Percentiles rank a stretch among this genome's conserved stretches.
phyloP scores from a whole-genome alignment of 2,113 vertebrate genomes.

The Alexandromys fortis region DNA sequence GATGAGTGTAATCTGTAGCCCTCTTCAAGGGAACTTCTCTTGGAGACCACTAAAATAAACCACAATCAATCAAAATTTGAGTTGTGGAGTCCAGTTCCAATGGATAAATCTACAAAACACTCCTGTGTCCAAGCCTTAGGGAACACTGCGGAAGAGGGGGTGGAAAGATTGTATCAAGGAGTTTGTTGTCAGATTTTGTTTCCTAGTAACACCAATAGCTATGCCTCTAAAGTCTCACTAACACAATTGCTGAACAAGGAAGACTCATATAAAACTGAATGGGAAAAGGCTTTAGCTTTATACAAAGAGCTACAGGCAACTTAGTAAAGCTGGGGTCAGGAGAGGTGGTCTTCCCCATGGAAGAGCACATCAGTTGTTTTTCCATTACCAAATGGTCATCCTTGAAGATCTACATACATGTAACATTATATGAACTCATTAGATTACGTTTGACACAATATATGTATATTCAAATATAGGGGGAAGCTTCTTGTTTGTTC shows the following conservation, averaged over 20 bases:
- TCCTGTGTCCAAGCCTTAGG: background rate
- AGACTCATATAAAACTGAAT: background rate
- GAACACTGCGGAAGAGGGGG: background rate
- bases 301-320: background rate
- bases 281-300: background rate
- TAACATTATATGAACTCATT: background rate
- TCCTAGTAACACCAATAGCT: no score
- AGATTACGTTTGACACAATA: background rate
- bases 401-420: background rate
- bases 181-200: background rate
- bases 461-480: background rate
- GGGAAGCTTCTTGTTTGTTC: no score
- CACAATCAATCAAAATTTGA: background rate
- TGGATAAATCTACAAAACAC: background rate
- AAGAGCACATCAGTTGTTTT: background rate
- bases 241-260: background rate
- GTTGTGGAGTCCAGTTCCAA: background rate
- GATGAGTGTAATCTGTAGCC: background rate
- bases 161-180: background rate
- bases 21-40: background rate
- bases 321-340: rapidly evolving
- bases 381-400: background rate
- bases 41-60: background rate
- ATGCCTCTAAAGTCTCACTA: background rate
- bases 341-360: background rate